Conservation (phyloP, 2,888 invertebrate species). For the Frankliniella fusca region DNA sequence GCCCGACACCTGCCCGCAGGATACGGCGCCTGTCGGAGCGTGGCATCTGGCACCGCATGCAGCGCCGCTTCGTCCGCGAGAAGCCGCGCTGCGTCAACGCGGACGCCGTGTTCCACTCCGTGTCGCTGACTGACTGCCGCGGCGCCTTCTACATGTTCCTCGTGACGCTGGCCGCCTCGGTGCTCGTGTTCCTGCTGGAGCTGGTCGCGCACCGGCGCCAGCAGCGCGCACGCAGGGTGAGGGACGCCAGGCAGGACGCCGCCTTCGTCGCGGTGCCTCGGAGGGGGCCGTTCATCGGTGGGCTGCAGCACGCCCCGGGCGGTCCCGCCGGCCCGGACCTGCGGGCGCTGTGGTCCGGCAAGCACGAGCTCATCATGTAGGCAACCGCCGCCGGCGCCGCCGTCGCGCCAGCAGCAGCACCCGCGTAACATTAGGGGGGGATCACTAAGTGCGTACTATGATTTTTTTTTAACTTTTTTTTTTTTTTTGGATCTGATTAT, state of each 20-base stretch:
- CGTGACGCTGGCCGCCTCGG: not conserved
- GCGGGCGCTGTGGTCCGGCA: no score
- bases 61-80: not conserved
- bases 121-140: slow-evolving; percentile 26
- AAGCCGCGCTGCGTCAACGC: slow-evolving; percentile 26
- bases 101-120: slow-evolving; percentile 16
- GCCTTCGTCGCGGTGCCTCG: not conserved
- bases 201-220: not conserved
- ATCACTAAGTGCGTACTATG: no score
- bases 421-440: no score
- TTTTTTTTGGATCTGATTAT: no score
- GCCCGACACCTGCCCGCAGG: no score
- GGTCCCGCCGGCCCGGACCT: no score
- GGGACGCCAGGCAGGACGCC: not conserved
- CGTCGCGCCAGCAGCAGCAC: no score
- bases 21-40: slow-evolving; percentile 29
- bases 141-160: not conserved
- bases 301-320: no score
- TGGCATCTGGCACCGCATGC: slow-evolving; percentile 19
- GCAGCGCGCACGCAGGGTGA: not conserved
- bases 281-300: no score
- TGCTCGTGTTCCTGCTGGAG: slow-evolving; percentile 22
- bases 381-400: no score
- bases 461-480: no score
- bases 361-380: no score